These are phyloP conservation scores for Danionella dracula DNA, from an alignment of 2,797 vertebrate species.

Conservation along the genomic window DNA sequence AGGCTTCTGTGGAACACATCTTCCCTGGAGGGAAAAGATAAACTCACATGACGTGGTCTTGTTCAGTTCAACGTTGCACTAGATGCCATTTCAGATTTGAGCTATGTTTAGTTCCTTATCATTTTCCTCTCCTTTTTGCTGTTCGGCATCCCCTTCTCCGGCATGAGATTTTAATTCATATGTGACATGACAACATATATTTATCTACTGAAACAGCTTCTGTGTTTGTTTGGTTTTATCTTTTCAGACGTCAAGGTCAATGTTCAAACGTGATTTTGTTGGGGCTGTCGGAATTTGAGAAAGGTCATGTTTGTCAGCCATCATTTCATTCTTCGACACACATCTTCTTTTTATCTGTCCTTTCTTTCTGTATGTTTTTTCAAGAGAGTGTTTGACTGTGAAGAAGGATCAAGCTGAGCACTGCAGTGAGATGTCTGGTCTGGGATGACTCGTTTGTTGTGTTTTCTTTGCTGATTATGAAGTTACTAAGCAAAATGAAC, in stretches of 20 bases:
- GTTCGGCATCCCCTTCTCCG: not conserved
- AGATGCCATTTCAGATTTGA: conserved; percentile 32
- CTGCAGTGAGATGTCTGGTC: conserved; percentile 12
- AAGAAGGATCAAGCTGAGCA: not conserved
- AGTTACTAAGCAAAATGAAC: conserved; percentile 48
- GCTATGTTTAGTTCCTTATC: conserved; percentile 32
- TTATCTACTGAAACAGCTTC: conserved; percentile 10
- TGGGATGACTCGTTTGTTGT: conserved; percentile 13
- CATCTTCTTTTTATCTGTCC: not conserved
- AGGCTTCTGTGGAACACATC: too few species aligned
- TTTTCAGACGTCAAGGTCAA: conserved; percentile 11
- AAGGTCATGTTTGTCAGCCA: conserved; percentile 27
- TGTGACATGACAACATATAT: conserved; percentile 1
- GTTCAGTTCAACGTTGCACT: too few species aligned
- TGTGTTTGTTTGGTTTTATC: conserved; percentile 5
- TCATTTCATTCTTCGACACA: not conserved
- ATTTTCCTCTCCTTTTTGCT: too few species aligned
- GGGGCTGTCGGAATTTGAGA: conserved; percentile 23
- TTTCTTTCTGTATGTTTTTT: not conserved
- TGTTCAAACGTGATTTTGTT: conserved; percentile 26
- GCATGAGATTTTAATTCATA: not conserved
- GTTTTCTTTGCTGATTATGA: conserved; percentile 50
- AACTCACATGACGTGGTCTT: too few species aligned
- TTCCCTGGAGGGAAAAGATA: too few species aligned
- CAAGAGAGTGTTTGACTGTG: not conserved